Base-by-base conservation (phyloP, 2,797 vertebrate genomes). In the Tamandua tetradactyla region DNA sequence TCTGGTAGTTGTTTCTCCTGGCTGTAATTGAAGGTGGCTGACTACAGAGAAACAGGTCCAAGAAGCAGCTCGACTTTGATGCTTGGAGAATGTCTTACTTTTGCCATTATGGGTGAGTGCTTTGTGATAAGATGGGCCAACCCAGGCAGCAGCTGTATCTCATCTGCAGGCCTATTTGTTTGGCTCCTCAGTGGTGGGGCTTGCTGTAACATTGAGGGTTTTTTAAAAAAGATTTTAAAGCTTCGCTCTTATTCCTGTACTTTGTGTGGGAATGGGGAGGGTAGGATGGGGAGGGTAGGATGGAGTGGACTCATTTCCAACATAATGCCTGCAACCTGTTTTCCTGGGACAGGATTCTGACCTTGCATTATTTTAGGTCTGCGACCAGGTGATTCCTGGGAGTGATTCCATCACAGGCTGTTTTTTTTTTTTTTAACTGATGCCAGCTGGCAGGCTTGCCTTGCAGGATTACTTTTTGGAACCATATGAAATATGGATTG, bases 391-490 rank as follows among this genome's bases (percentile, higher is more conserved):
- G 85, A 92, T 96, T 94, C 87, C 71, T 94, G 75, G 72, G 82
- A 95, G 55, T 2, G 35, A 72, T 94, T 83, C 71, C 42, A 20
- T 94, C 15, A 30, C 75, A 86, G 82, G 22, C 78, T 93, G 69
- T 18, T 88, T 17, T 92, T 71, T 92, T 71, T 80, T 89, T 42
- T n/a, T n/a, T n/a, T n/a, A n/a, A n/a, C 72, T 92, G 27, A 52
- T 96, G 94, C 92, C 96, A 96, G 88, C 88, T 89, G 94, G 87
- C 94, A 92, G 74, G 86, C 72, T 85, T 82, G 84, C 91, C 87
- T 89, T 96, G 47, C 27, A 83, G 69, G 80, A 92, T 86, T 94
- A 69, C 78, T 94, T 92, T 91, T 92, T 97, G 94, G 92, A 97
- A 75, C 59, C 76, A 30, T 87, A 69, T 88, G 72, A 95, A 90